These are phyloP conservation scores for Colletes collaris DNA, from an alignment of 2,888 invertebrate genomes.

Conservation along the genomic window DNA sequence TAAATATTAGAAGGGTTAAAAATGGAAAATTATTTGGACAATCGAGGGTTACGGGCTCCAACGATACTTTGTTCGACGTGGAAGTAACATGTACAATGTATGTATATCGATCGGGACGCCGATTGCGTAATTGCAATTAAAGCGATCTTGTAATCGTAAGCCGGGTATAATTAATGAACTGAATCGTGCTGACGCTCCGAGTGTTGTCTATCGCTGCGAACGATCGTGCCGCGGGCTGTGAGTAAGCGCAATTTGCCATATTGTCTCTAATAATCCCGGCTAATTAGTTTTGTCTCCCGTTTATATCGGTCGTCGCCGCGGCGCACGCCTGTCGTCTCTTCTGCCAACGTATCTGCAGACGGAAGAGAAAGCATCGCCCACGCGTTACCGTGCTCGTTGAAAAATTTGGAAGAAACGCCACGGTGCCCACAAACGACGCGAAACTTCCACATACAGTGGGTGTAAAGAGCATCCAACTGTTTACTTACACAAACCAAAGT, in stretches of 20 bases:
- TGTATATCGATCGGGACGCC: constrained; percentile 65
- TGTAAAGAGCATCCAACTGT: too few species aligned
- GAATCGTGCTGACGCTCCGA: constrained; percentile 76
- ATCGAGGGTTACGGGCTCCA: constrained; percentile 1
- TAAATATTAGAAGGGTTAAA: too few species aligned
- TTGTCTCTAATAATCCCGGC: constrained; percentile 76
- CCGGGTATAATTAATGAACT: constrained; percentile 77
- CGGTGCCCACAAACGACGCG: too few species aligned
- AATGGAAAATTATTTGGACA: too few species aligned
- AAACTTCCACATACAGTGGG: too few species aligned
- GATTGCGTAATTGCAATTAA: constrained; percentile 78
- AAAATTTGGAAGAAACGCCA: constrained; percentile 26
- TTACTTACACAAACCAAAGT: too few species aligned
- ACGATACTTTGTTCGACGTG: constrained; percentile 7
- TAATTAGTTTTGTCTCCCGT: constrained; percentile 74
- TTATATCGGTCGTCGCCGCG: constrained; percentile 62
- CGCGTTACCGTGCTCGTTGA: constrained; percentile 32
- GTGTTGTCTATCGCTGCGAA: constrained; percentile 70
- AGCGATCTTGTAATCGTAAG: constrained; percentile 74
- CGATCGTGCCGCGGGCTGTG: constrained; percentile 69
- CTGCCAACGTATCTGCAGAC: constrained; percentile 50
- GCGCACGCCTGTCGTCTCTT: constrained; percentile 50
- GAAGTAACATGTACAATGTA: constrained; percentile 1
- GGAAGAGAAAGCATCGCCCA: constrained; percentile 70
- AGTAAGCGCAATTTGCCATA: constrained; percentile 76